Evolutionary conservation across 1,140 invertebrate species (phyloP), one percentile per base, ranked within the genome.

Genomic region (Zaprionus gabonicus): DNA sequence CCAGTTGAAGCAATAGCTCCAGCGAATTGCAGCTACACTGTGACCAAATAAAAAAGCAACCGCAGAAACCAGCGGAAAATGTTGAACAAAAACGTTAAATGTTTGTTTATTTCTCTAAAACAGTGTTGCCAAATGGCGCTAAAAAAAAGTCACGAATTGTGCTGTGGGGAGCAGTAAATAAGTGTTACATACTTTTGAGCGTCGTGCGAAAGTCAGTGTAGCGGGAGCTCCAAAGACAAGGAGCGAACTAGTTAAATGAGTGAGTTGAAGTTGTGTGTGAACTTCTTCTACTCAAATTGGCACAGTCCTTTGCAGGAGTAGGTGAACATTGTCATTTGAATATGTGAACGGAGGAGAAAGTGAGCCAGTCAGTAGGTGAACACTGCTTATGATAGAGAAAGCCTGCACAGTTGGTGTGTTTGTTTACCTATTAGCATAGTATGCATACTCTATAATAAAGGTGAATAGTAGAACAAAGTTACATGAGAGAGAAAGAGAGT

Each of bases 181-280:
- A 31, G n/a, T 57, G 55, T 70, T 46, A 46, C 84, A 88, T 87
- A 87, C 83, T 87, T 87, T 85, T 66, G 17, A 85, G 82, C 68
- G 57, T 27, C 1, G 9, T 2, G 10, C 6, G 49, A 49, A 72
- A 41, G 27, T 53, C 2, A 23, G 5, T 44, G 62, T 10, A 51
- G 17, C 6, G 28, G 12, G 15, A 10, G 23, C 23, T 27, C 7
- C 34, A 44, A 17, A 12, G 12, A 56, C 20, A 44, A 69, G 71
- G 56, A 68, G 41, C 25, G 68, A 60, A 51, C 31, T 49, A 59
- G 31, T 67, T 51, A 0, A 4, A 7, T 20, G 23, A 12, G 20
- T 23, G 23, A 20, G 4, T 20, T 51, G 46, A 51, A 25, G 20
- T 53, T 17, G 17, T 25, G 49, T 23, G 15, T 27, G 13, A 20